Evolutionary conservation across 2,797 vertebrate genomes (phyloP).

Genomic region (Falco naumanni): DNA sequence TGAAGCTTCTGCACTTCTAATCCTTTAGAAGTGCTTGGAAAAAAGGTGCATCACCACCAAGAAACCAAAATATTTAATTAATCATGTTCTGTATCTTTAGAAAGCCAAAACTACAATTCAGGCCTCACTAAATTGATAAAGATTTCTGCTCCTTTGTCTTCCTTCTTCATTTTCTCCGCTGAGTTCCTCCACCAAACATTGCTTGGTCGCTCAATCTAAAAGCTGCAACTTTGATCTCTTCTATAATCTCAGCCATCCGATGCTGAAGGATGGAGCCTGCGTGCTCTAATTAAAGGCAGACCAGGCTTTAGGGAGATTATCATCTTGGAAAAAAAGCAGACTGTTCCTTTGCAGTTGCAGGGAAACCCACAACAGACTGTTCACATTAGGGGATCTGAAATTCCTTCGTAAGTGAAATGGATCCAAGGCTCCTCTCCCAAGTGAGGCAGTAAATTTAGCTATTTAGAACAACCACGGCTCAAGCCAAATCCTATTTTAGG

Average conservation of each 20-base stretch:
- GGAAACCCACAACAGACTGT: neutral
- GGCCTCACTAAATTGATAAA: neutral
- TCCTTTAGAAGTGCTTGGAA: neutral
- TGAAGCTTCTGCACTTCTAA: neutral
- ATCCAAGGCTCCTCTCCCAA: constrained; percentile 3
- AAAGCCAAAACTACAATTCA: neutral
- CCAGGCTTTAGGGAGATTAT: neutral
- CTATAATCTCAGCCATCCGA: neutral
- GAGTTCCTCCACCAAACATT: neutral
- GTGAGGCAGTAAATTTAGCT: neutral
- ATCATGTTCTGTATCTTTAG: neutral
- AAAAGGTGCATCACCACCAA: neutral
- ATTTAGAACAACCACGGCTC: neutral
- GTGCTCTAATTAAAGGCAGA: neutral
- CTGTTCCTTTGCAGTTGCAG: neutral
- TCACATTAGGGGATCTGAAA: neutral
- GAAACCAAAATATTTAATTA: neutral
- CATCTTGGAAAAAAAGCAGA: neutral
- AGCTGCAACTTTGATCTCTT: neutral
- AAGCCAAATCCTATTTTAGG: constrained; percentile 20
- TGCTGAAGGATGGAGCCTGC: neutral
- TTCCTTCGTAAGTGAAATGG: neutral
- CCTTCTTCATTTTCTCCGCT: neutral
- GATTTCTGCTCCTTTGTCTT: neutral
- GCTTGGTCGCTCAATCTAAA: neutral